phyloP scores from a whole-genome alignment of 2,797 vertebrate genomes.

The Labroides dimidiatus region DNA sequence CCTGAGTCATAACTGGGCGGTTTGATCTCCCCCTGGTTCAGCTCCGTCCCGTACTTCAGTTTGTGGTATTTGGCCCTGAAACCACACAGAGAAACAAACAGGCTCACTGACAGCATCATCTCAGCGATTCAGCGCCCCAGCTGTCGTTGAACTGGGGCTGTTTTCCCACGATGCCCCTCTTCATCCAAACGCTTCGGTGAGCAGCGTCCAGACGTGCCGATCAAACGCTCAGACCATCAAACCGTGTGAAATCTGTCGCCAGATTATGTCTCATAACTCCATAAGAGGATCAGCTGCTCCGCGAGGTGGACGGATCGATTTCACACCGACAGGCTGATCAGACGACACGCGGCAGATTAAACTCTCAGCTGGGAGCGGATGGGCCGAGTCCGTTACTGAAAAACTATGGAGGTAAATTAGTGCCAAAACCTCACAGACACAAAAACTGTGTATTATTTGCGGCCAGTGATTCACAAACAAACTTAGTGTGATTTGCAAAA shows the following conservation, averaged over 20 bases:
- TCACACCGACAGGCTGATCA: neutral
- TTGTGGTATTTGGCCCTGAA: conserved; percentile 94
- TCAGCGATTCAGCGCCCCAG: no score
- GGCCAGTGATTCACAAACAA: no score
- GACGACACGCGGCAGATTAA: neutral
- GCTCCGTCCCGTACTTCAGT: conserved; percentile 93
- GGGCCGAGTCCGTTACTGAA: no score
- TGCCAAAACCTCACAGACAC: no score
- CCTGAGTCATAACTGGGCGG: conserved; percentile 95
- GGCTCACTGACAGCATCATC: no score
- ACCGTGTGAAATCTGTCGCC: neutral
- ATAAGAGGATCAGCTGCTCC: conserved; percentile 27
- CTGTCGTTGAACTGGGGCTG: no score
- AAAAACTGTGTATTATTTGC: no score
- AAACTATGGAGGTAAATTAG: no score
- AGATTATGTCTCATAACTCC: conserved; percentile 11
- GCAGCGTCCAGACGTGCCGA: neutral
- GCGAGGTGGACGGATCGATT: conserved; percentile 9
- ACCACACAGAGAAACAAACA: conserved; percentile 27
- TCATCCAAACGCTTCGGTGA: neutral
- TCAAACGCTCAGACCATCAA: conserved; percentile 6
- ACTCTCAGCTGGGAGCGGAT: neutral
- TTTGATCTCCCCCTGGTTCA: conserved; percentile 95
- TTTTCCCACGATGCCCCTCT: conserved; percentile 4
- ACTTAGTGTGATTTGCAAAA: no score